phyloP scores from a whole-genome alignment of 2,113 vertebrate species.

The Microcebus tavaratra region DNA sequence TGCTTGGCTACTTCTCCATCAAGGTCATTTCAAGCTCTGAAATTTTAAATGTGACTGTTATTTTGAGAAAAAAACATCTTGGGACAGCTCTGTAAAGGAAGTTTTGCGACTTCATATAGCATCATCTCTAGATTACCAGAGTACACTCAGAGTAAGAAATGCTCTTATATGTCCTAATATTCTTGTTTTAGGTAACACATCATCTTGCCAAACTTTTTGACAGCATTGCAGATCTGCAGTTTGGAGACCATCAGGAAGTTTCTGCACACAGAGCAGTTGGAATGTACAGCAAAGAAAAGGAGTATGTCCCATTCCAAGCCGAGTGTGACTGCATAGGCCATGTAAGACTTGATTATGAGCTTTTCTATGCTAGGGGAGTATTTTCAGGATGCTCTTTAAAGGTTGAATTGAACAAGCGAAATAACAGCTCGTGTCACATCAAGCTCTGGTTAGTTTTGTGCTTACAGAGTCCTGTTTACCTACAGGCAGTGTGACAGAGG shows the following conservation, averaged over 20 bases:
- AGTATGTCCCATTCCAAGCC: conserved; percentile 84
- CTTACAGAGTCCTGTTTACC: not conserved
- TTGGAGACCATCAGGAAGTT: conserved; percentile 76
- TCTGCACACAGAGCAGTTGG: conserved; percentile 80
- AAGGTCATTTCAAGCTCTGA: not conserved
- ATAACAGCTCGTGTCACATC: not conserved
- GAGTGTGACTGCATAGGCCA: conserved; percentile 84
- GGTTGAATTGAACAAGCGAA: not conserved
- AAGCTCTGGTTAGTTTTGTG: not conserved
- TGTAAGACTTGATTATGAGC: conserved; percentile 71
- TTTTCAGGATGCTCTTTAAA: not conserved
- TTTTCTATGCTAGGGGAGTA: not conserved
- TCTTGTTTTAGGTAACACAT: conserved; percentile 82
- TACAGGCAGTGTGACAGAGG: not conserved
- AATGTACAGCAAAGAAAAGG: conserved; percentile 89
- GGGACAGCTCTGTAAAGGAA: not conserved
- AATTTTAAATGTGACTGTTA: not conserved
- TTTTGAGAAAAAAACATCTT: not conserved
- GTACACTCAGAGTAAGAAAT: not conserved
- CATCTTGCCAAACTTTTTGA: conserved; percentile 89
- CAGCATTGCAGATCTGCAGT: conserved; percentile 86
- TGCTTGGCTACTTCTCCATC: not conserved
- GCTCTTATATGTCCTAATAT: not conserved
- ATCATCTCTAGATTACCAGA: too few relatives aligned
- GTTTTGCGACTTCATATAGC: not conserved